Base-by-base conservation (phyloP, 2,113 vertebrate species). In the Lagopus muta region DNA sequence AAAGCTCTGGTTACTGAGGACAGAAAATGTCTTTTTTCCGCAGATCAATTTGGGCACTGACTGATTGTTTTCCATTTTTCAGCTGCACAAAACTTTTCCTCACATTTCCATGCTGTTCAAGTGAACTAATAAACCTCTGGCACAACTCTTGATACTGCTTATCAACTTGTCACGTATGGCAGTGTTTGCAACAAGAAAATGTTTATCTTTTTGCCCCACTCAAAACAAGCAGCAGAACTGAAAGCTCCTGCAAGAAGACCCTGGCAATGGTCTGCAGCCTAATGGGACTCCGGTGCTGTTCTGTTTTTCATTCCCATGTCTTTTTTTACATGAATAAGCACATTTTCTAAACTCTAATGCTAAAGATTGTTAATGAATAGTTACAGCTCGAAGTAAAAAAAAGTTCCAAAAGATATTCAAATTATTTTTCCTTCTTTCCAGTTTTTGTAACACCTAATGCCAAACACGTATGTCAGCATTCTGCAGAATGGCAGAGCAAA, bases 141-240 rank as follows among this genome's bases (percentile, higher is more conserved):
- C 91, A 70, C 30, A 54, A 43, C 17, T 48, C 60, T 17, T 45
- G 82, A 89, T 89, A 65, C 13, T 10, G 36, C 90, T 94, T 97
- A 97, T 96, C 96, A 66, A 42, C 38, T 36, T 58, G 71, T 89
- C 57, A 74, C 0, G 81, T 52, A 61, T 48, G 80, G 88, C 72
- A 66, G 22, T 70, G 57, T 85, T 93, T 89, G 30, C 71, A 64
- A 58, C 36, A 92, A 64, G 64, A 93, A 90, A 71, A 78, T 69
- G 40, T 93, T 96, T 96, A 95, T 96, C 96, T 95, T 54, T 85
- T 78, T 64, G 65, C 88, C 74, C 34, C 93, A 95, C 86, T 95
- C 80, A 19, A 86, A 90, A 85, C 82, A 85, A 85, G 55, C 50
- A 21, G 78, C 64, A 86, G 75, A 80, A 88, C 43, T 60, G 69